Evolutionary conservation across 2,797 vertebrate genomes (phyloP), one percentile per base, ranked within the genome.

Genomic region (Nannoperca obscura): DNA sequence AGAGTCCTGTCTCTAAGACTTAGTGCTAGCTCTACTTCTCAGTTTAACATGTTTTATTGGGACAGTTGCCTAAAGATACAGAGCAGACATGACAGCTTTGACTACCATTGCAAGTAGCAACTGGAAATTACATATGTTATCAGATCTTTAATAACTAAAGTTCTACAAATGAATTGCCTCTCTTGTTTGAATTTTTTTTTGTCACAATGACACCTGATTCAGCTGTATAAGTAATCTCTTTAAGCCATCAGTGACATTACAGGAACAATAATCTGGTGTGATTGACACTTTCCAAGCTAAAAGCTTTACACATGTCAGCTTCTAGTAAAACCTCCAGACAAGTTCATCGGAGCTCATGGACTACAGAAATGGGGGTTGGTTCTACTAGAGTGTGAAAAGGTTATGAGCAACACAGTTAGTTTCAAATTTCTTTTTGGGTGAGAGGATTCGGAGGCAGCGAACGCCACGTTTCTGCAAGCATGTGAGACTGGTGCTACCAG

Each of bases 221-320:
- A 38, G 54, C 62, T 62, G 70, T 30, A 11, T 34, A 14, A 27
- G 47, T 67, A 73, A 69, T 70, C 71, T 79, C 75, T 72, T 71
- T 46, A 67, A 82, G 85, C 58, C 50, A 83, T 71, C 69, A 60
- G 46, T 50, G 27, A 64, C 74, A 61, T 32, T 78, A 81, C 79
- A 73, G 81, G 65, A 76, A 74, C 80, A 85, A 80, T 79, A 87
- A 90, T 83, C 73, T 70, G 53, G 49, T 50, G 42, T 73, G 86
- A 90, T 19, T 85, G 84, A 90, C 68, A 53, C 58, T 69, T 74
- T 61, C 68, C 19, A 2, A 49, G 40, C 62, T 69, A 64, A 86
- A 90, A 81, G 80, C 55, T 82, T 86, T 83, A 70, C 53, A 81
- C 84, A 78, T 82, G 76, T 80, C 85, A 77, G 78, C 64, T 81